Evolutionary conservation across 2,113 vertebrate genomes (phyloP).

Genomic region (Hippocampus barbouri): DNA sequence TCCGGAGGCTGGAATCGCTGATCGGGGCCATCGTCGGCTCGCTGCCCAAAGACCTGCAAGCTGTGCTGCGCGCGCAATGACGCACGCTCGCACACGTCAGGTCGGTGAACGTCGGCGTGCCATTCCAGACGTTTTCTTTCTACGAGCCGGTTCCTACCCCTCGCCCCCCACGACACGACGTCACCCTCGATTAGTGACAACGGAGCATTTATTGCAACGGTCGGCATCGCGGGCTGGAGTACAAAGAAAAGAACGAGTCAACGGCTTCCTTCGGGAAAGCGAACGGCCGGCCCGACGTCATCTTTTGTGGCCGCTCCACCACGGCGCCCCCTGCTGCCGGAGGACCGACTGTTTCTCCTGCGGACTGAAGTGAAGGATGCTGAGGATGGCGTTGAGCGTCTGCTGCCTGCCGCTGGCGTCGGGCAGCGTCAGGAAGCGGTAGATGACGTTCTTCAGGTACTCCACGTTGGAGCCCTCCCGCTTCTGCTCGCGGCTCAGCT

Average conservation of each 20-base stretch:
- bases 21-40: conserved; percentile 71
- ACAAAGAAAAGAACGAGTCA: too few relatives aligned
- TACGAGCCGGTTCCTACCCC: background rate
- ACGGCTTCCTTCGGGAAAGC: too few relatives aligned
- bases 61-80: conserved; percentile 68
- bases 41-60: conserved; percentile 83
- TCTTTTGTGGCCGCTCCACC: conserved; percentile 79
- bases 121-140: background rate
- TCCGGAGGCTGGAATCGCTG: conserved; percentile 70
- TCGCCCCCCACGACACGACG: background rate
- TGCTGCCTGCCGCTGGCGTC: conserved; percentile 84
- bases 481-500: conserved; percentile 76
- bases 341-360: conserved; percentile 80
- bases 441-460: conserved; percentile 93
- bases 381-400: conserved; percentile 87
- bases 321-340: conserved; percentile 67
- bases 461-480: conserved; percentile 93
- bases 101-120: background rate
- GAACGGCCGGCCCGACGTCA: conserved; percentile 26
- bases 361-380: conserved; percentile 91
- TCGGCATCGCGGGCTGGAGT: background rate
- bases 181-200: background rate
- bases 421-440: conserved; percentile 83
- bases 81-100: background rate
- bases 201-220: background rate